A percentile compares a stretch with the other conserved stretches of the same genome.
phyloP scores from a whole-genome alignment of 2,113 vertebrate genomes.

The Lophotis ruficrista region DNA sequence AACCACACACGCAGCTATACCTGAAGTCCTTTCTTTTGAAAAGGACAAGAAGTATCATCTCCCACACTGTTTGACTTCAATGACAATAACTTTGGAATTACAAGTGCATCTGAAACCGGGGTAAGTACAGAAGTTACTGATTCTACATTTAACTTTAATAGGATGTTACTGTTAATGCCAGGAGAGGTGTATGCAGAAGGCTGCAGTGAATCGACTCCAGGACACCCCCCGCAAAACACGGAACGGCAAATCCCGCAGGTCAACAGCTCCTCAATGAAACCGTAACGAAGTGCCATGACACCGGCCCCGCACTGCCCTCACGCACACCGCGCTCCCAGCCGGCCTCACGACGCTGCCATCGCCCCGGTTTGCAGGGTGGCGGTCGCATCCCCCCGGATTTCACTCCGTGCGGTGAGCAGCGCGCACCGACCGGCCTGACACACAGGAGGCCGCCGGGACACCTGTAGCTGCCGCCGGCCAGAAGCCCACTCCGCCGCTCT shows the following conservation, averaged over 20 bases:
- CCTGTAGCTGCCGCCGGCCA: background rate
- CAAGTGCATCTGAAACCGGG: background rate
- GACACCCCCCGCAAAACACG: fast-evolving
- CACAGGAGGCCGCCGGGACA: background rate
- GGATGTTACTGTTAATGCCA: no score
- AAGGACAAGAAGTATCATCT: background rate
- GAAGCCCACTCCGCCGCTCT: fast-evolving
- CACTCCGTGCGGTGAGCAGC: background rate
- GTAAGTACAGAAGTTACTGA: background rate
- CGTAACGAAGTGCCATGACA: fast-evolving
- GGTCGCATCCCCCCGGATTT: no score
- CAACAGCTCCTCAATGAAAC: fast-evolving
- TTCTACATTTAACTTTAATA: background rate
- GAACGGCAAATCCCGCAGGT: background rate
- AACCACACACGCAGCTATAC: background rate
- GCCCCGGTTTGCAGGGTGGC: no score
- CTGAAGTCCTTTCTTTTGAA: background rate
- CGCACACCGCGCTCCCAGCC: fast-evolving
- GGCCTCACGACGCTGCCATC: background rate
- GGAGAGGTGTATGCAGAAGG: fast-evolving
- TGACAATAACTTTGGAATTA: background rate
- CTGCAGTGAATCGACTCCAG: background rate
- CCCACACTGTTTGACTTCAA: background rate
- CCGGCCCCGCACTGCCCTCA: fast-evolving
- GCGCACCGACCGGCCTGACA: background rate